Evolutionary conservation across 1,140 invertebrate genomes (phyloP).

Genomic region (Leptinotarsa texana): DNA sequence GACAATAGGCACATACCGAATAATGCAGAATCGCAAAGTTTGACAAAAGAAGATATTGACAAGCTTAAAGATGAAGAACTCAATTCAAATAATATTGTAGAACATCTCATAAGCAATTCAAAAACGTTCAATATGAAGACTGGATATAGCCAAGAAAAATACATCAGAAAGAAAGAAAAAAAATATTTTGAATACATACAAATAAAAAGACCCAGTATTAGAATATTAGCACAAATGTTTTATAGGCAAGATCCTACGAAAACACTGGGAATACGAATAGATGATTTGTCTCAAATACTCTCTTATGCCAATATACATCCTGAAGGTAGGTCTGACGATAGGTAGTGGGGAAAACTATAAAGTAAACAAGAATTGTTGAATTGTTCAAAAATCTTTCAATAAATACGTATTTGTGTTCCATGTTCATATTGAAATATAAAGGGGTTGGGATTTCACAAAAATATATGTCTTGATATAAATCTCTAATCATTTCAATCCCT

Average conservation of each 20-base stretch:
- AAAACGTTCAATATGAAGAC: constrained; percentile 86
- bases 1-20: constrained; percentile 88
- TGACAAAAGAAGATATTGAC: constrained; percentile 82
- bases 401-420: too few relatives aligned
- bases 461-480: too few relatives aligned
- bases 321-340: constrained; percentile 58
- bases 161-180: constrained; percentile 90
- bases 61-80: constrained; percentile 73
- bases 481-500: too few relatives aligned
- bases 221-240: constrained; percentile 77
- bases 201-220: constrained; percentile 74
- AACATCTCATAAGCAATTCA: constrained; percentile 85
- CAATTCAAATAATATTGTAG: constrained; percentile 82
- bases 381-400: too few relatives aligned
- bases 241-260: constrained; percentile 76
- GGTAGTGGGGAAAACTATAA: neutral
- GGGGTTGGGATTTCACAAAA: too few relatives aligned
- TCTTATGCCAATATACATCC: constrained; percentile 78
- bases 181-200: constrained; percentile 85
- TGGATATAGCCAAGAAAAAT: constrained; percentile 92
- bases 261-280: constrained; percentile 79
- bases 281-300: constrained; percentile 85
- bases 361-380: too few relatives aligned
- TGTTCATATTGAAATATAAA: too few relatives aligned
- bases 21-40: constrained; percentile 82